phyloP scores from a whole-genome alignment of 2,888 invertebrate genomes.

The Brenthis hecate region DNA sequence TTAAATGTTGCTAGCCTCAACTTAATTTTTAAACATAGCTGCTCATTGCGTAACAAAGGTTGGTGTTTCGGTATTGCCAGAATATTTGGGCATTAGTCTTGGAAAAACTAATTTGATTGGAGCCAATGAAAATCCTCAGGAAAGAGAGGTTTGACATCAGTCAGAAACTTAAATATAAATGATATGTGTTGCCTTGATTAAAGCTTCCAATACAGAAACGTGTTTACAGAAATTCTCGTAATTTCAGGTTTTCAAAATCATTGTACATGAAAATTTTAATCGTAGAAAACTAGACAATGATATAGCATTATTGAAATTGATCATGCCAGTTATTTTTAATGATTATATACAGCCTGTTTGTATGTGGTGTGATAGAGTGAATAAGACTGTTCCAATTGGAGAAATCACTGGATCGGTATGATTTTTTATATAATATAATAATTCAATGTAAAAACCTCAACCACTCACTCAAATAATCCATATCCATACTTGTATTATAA shows the following conservation, averaged over 20 bases:
- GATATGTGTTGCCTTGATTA: not conserved
- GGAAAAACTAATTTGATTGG: not conserved
- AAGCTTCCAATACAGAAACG: not conserved
- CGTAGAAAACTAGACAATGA: constrained; percentile 48
- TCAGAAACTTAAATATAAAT: not conserved
- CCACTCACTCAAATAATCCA: too few relatives aligned
- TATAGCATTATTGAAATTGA: constrained; percentile 55
- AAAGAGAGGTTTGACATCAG: not conserved
- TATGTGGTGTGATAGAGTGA: constrained; percentile 47
- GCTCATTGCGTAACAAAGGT: constrained; percentile 1
- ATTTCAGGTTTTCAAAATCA: constrained; percentile 50
- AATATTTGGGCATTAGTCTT: not conserved
- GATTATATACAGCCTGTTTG: constrained; percentile 61
- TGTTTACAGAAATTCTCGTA: not conserved
- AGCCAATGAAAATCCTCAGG: not conserved
- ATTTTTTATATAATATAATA: not conserved
- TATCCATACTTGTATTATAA: too few relatives aligned
- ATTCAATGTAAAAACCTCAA: too few relatives aligned
- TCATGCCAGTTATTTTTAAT: constrained; percentile 48
- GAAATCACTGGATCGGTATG: constrained; percentile 12
- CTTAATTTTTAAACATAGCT: constrained; percentile 2
- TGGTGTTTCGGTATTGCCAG: not conserved
- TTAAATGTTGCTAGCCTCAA: too few relatives aligned
- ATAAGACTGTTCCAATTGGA: not conserved
- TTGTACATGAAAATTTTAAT: constrained; percentile 48